Conservation (phyloP, 2,888 invertebrate genomes). For the Aleiodes alternator region DNA sequence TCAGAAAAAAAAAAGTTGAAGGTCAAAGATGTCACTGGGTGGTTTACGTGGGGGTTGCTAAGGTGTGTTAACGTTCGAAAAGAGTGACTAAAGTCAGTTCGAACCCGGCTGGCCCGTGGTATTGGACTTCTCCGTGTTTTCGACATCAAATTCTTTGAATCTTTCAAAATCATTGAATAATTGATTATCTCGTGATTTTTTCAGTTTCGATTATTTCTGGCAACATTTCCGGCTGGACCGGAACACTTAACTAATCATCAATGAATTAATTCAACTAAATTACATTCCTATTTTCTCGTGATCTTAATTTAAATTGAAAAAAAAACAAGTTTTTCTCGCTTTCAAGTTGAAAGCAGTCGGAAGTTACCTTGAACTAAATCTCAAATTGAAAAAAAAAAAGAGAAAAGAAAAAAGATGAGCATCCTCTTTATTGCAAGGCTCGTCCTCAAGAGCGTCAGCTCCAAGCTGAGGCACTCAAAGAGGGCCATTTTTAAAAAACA, state of each 20-base stretch:
- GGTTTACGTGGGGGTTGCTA: conserved; percentile 17
- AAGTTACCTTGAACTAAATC: conserved; percentile 3
- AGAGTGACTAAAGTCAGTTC: conserved; percentile 47
- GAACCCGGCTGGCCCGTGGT: conserved; percentile 61
- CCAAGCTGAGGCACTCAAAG: conserved; percentile 62
- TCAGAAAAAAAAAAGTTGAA: conserved; percentile 35
- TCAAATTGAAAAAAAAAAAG: conserved; percentile 4
- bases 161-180: not conserved
- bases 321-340: not conserved
- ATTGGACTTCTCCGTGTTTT: conserved; percentile 31
- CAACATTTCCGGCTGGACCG: not conserved
- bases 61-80: conserved; percentile 1
- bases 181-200: not conserved
- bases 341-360: not conserved
- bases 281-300: not conserved
- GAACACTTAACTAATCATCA: not conserved
- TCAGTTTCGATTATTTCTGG: no score
- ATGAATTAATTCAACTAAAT: not conserved
- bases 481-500: conserved; percentile 63
- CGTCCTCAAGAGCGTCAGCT: conserved; percentile 60
- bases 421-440: conserved; percentile 66
- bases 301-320: no score
- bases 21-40: conserved; percentile 32
- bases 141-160: not conserved
- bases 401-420: conserved; percentile 58